Percentiles rank a stretch among this genome's conserved stretches.
Conservation (phyloP, 2,113 vertebrate species). For the Antechinus flavipes region DNA sequence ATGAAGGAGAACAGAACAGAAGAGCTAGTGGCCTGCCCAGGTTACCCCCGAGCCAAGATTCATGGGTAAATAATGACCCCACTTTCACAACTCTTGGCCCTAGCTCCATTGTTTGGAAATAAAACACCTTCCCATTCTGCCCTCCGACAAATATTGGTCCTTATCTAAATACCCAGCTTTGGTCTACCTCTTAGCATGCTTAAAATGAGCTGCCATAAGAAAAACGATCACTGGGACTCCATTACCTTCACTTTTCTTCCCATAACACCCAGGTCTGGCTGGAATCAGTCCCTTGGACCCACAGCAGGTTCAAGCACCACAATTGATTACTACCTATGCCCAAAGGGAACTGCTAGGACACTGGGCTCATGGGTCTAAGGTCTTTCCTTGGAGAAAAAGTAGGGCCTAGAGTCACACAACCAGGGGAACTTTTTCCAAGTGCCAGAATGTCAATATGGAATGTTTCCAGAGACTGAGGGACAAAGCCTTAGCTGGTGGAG, state of each 20-base stretch:
- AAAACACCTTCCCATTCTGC: not conserved
- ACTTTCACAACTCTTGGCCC: not conserved
- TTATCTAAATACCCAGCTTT: not conserved
- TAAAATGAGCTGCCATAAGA: constrained; percentile 2
- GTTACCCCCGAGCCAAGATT: not conserved
- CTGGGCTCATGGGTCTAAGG: not conserved
- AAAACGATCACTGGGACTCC: not conserved
- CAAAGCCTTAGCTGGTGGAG: not conserved
- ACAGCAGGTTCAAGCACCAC: not conserved
- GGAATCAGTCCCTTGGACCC: not conserved
- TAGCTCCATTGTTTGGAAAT: not conserved
- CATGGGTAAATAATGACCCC: not conserved
- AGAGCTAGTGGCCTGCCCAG: not conserved
- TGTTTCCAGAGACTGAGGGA: not conserved
- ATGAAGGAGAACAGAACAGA: constrained; percentile 39
- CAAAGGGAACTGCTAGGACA: not conserved
- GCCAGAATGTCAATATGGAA: not conserved
- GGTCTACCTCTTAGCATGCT: not conserved
- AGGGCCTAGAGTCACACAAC: constrained; percentile 24
- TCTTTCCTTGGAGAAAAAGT: constrained; percentile 14
- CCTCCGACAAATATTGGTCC: not conserved
- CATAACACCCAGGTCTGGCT: not conserved
- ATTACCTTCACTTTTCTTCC: constrained; percentile 7
- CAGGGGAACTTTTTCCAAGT: not conserved
- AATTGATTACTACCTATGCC: not conserved